Evolutionary conservation across 2,888 invertebrate genomes (phyloP).

Genomic region (Trilocha varians): DNA sequence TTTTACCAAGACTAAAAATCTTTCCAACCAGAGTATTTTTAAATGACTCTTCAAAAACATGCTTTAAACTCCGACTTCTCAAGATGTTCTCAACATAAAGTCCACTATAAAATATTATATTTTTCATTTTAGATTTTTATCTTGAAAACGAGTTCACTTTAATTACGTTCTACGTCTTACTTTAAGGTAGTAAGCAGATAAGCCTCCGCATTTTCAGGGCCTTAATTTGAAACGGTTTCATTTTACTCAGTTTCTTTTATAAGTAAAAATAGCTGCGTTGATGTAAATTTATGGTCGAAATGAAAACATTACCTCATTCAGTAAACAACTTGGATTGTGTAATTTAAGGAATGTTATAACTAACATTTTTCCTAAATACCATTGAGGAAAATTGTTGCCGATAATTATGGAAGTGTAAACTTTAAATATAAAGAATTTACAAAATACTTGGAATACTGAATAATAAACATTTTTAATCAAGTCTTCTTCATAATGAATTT

Average conservation of each 20-base stretch:
- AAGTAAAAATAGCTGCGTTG: conserved; percentile 21
- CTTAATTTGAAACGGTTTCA: conserved; percentile 26
- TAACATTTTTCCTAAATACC: background rate
- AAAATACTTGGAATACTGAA: no score
- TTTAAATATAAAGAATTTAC: no score
- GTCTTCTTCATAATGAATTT: no score
- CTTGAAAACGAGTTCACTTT: conserved; percentile 9
- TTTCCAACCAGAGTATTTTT: no score
- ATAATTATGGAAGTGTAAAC: no score
- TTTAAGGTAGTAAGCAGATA: conserved; percentile 16
- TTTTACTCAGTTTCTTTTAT: conserved; percentile 19
- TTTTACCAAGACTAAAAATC: no score
- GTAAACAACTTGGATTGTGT: conserved; percentile 16
- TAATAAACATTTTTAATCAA: no score
- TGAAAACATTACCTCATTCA: background rate
- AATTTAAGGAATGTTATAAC: background rate
- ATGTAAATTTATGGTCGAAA: background rate
- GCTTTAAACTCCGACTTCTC: no score
- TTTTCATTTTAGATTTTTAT: background rate
- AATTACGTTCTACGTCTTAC: conserved; percentile 19
- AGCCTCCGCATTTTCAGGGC: conserved; percentile 16
- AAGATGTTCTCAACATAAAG: background rate
- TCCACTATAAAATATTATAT: background rate
- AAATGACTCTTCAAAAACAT: no score
- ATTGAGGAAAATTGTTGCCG: background rate